Evolutionary conservation across 2,888 invertebrate species (phyloP), one percentile per base, ranked within the genome.

Genomic region (Litoditis marina): DNA sequence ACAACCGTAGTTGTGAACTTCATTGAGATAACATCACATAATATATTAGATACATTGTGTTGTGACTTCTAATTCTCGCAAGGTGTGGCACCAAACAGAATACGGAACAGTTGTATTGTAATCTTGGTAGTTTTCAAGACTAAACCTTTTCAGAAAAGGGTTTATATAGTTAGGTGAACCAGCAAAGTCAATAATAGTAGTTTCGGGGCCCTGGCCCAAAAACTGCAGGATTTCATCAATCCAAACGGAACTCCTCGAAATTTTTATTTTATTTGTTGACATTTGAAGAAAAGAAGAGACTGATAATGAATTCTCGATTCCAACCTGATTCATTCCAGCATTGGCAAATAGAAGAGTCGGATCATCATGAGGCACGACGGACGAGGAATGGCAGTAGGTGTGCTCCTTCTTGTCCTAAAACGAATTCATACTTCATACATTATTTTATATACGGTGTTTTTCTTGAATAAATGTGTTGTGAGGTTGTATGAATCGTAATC

Each of bases 311-410:
- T 11, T 42, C 13, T 61, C n/a, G 22, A 32, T 39, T 32, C 46
- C 60, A 82, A 88, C 89, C 86, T 96, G 96, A 84, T 96, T 96
- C 98, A 99, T 99, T 57, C 94, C 98, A 70, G 98, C 96, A 88
- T 99, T 99, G 54, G 96, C 88, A 85, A 99, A 99, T 0, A 99
- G 87, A 63, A 99, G 86, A 0, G 96, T 96, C 28, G 96, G 96
- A 85, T 99, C 98, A 86, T 99, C 95, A 71, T 91, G 87, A 0
- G 98, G 98, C 82, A 99, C 92, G 25, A 94, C 94, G 44, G 94
- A 92, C 49, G 94, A 95, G 0, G 96, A 98, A 84, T 96, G 95
- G 28, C 94, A 92, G 87, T 96, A 96, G 75, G 88, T 88, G 85
- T 99, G 98, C 13, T 85, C 81, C 85, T 92, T 65, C 63, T 73